A percentile compares a stretch with the other conserved stretches of the same genome.
Evolutionary conservation across 2,888 invertebrate genomes (phyloP).

Genomic region (Diplazon laetatorius): DNA sequence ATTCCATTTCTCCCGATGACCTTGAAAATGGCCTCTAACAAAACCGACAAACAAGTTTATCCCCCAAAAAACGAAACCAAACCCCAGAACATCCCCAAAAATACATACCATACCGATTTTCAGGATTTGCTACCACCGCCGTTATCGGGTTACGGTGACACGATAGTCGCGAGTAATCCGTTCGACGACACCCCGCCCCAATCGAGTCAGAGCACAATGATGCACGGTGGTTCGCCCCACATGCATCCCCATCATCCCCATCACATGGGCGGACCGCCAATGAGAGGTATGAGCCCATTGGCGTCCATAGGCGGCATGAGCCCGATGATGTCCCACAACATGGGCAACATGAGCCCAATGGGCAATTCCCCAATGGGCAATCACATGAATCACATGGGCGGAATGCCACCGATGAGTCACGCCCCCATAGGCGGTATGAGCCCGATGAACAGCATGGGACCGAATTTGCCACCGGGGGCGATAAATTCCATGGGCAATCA

Average conservation of each 20-base stretch:
- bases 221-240: conserved; percentile 83
- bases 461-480: conserved; percentile 88
- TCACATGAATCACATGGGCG: conserved; percentile 87
- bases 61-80: conserved; percentile 2
- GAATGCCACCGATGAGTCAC: conserved; percentile 85
- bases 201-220: conserved; percentile 83
- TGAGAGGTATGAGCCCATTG: conserved; percentile 87
- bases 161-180: conserved; percentile 96
- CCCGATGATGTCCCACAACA: conserved; percentile 82
- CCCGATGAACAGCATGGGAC: conserved; percentile 89
- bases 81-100: neutral
- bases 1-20: too few species aligned
- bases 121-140: conserved; percentile 93
- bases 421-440: conserved; percentile 86
- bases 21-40: too few species aligned
- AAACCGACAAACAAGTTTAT: too few species aligned
- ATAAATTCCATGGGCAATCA: conserved; percentile 84
- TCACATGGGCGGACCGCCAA: conserved; percentile 86
- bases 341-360: conserved; percentile 82
- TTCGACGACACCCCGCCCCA: conserved; percentile 93
- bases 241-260: conserved; percentile 84
- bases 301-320: conserved; percentile 82
- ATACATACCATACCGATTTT: neutral
- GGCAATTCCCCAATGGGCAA: conserved; percentile 80
- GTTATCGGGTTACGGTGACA: conserved; percentile 95